A percentile compares a stretch with the other conserved stretches of the same genome.
Evolutionary conservation across 2,113 vertebrate species (phyloP).

Genomic region (Microcebus griseorufus): DNA sequence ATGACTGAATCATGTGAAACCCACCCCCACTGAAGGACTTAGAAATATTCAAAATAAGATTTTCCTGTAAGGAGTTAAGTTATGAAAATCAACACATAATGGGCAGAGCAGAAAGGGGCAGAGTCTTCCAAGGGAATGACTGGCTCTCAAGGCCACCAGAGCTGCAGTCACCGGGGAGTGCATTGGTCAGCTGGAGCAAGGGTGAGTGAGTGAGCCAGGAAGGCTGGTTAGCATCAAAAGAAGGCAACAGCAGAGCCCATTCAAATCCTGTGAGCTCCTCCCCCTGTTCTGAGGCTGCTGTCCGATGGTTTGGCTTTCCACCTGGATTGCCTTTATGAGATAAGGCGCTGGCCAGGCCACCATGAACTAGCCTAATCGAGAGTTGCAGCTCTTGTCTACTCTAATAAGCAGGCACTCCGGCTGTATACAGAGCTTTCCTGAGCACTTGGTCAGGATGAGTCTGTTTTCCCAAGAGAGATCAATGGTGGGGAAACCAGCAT

Average conservation of each 20-base stretch:
- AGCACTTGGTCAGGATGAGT: background rate
- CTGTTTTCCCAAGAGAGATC: background rate
- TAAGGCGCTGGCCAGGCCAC: background rate
- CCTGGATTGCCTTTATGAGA: background rate
- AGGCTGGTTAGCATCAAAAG: background rate
- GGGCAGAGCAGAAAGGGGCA: background rate
- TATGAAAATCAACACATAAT: background rate
- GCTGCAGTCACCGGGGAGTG: background rate
- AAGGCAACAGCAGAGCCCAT: background rate
- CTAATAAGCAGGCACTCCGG: background rate
- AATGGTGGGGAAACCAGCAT: background rate
- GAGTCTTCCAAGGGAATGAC: background rate
- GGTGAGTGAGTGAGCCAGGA: background rate
- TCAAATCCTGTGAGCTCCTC: too few relatives aligned
- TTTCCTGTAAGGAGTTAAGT: background rate
- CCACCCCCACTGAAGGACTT: background rate
- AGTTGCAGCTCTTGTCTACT: background rate
- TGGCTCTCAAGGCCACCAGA: background rate
- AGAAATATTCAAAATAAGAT: conserved; percentile 1
- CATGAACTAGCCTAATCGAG: background rate
- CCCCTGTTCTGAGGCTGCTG: background rate
- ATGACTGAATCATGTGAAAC: background rate
- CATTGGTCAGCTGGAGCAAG: background rate
- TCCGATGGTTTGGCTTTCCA: background rate
- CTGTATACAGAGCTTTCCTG: background rate